A percentile compares a stretch with the other conserved stretches of the same genome.
Evolutionary conservation across 2,888 invertebrate genomes (phyloP).

Genomic region (Biston betularia): DNA sequence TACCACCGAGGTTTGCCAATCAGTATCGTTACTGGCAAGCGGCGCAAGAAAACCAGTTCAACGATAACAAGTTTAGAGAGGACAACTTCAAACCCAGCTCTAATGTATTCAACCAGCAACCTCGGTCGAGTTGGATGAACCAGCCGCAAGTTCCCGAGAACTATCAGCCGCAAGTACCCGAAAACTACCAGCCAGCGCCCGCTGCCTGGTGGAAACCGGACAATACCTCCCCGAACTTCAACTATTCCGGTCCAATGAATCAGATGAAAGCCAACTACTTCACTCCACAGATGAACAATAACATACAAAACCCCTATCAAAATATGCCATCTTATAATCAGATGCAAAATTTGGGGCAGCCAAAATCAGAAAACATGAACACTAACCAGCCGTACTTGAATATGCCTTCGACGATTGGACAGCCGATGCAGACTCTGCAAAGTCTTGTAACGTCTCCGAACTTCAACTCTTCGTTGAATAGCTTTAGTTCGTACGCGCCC

Average conservation of each 20-base stretch:
- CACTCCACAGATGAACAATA: conserved; percentile 55
- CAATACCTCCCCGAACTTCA: conserved; percentile 55
- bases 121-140: conserved; percentile 55
- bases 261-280: conserved; percentile 68
- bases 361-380: conserved; percentile 53
- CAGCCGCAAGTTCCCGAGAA: conserved; percentile 48
- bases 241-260: conserved; percentile 55
- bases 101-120: conserved; percentile 52
- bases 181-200: conserved; percentile 54
- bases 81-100: conserved; percentile 60
- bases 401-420: conserved; percentile 65
- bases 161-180: conserved; percentile 50
- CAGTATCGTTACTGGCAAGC: conserved; percentile 79
- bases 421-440: conserved; percentile 68
- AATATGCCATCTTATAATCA: conserved; percentile 55
- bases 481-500: conserved; percentile 63
- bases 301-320: conserved; percentile 63
- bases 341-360: conserved; percentile 47
- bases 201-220: conserved; percentile 76
- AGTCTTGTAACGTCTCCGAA: conserved; percentile 68
- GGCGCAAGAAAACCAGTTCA: conserved; percentile 69
- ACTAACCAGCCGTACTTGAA: conserved; percentile 50
- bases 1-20: conserved; percentile 80
- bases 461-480: conserved; percentile 71
- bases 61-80: conserved; percentile 76